Evolutionary conservation across 2,797 vertebrate genomes (phyloP).

Genomic region (Capromys pilorides): DNA sequence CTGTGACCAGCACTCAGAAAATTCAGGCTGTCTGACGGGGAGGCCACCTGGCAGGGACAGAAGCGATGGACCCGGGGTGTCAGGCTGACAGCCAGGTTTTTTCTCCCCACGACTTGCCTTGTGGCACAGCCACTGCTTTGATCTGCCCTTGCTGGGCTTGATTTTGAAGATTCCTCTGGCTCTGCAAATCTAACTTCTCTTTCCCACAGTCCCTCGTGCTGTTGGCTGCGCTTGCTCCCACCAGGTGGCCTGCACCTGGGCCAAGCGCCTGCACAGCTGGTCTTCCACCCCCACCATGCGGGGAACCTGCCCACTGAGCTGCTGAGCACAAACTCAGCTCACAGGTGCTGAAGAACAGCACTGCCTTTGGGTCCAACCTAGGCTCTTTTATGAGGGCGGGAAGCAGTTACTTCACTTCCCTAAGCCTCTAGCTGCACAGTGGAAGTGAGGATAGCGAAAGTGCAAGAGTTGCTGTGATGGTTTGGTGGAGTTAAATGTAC

Average conservation of each 20-base stretch:
- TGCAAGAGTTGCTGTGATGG: background rate
- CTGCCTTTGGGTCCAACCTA: background rate
- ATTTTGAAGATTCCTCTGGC: background rate
- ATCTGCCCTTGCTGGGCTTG: background rate
- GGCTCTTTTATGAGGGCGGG: background rate
- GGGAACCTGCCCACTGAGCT: background rate
- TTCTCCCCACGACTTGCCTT: background rate
- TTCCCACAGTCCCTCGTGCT: background rate
- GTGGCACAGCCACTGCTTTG: background rate
- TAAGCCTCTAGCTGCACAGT: background rate
- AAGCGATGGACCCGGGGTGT: background rate
- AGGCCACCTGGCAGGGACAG: background rate
- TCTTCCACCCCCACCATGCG: background rate
- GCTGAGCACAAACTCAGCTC: background rate
- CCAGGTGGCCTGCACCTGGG: background rate
- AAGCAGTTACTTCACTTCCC: background rate
- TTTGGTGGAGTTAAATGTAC: background rate
- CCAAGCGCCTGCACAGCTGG: background rate
- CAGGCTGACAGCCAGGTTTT: background rate
- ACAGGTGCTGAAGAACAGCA: background rate
- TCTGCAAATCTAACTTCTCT: background rate
- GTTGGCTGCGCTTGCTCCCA: background rate
- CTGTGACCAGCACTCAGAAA: background rate
- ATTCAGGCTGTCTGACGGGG: background rate
- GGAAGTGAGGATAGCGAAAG: background rate